phyloP scores from a whole-genome alignment of 2,113 vertebrate genomes.

The Rhea americana region DNA sequence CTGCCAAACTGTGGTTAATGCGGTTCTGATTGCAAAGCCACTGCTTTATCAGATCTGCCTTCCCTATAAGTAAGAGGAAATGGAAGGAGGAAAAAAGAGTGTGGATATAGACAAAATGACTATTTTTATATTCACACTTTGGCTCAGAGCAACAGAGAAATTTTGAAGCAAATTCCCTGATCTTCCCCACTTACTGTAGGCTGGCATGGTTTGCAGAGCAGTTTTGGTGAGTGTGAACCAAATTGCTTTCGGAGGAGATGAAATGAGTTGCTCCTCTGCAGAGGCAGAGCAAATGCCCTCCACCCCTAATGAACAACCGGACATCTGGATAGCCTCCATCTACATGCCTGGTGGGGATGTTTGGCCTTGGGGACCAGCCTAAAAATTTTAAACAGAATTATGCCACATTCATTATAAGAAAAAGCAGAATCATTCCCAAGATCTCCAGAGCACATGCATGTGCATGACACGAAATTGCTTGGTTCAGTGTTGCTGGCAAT shows the following conservation, averaged over 20 bases:
- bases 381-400: neutral
- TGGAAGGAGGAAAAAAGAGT: neutral
- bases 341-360: neutral
- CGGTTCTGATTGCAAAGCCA: neutral
- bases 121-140: neutral
- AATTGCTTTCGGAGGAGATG: neutral
- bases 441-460: neutral
- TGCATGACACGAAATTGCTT: neutral
- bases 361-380: slow-evolving; percentile 12
- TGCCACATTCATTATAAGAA: neutral
- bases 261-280: slow-evolving; percentile 19
- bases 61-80: neutral
- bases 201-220: neutral
- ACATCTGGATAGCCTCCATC: slow-evolving; percentile 7
- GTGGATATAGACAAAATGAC: neutral
- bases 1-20: neutral
- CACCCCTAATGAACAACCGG: slow-evolving; percentile 5
- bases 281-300: slow-evolving; percentile 40
- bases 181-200: neutral
- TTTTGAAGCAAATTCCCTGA: slow-evolving; percentile 46
- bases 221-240: neutral
- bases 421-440: neutral
- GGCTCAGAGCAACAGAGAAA: slow-evolving; percentile 47
- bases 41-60: neutral
- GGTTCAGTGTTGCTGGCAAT: neutral